Evolutionary conservation across 2,888 invertebrate genomes (phyloP).

Genomic region (Penaeus monodon): DNA sequence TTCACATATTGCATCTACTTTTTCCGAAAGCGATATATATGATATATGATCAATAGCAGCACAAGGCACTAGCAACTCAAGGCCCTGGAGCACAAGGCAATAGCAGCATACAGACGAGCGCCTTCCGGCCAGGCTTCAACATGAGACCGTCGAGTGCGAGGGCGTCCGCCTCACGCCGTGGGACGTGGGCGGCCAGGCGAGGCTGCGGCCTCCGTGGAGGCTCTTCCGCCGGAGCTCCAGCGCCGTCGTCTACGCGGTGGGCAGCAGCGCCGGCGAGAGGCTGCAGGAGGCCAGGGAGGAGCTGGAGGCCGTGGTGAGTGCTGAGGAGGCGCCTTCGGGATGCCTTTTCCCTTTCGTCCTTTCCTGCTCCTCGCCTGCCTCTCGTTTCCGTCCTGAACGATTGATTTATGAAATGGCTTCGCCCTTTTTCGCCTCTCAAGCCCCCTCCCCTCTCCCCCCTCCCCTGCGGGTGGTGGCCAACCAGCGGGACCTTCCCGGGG

Average conservation of each 20-base stretch:
- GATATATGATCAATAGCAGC: too few relatives aligned
- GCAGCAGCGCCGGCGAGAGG: conserved; percentile 13
- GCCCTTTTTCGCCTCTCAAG: too few relatives aligned
- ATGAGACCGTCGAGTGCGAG: conserved; percentile 56
- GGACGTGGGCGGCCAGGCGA: conserved; percentile 54
- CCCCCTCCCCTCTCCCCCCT: too few relatives aligned
- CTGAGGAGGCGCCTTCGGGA: too few relatives aligned
- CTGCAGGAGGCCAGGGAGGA: conserved; percentile 22
- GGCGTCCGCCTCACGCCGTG: conserved; percentile 40
- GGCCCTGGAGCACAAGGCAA: too few relatives aligned
- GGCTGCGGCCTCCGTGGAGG: conserved; percentile 41
- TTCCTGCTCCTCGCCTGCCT: not conserved
- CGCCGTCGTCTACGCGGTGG: conserved; percentile 44
- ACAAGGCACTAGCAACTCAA: too few relatives aligned
- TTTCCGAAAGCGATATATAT: not conserved
- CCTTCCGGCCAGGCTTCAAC: conserved; percentile 41
- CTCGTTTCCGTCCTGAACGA: too few relatives aligned
- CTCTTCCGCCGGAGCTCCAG: conserved; percentile 36
- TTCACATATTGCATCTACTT: too few relatives aligned
- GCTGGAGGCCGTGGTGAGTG: conserved; percentile 3
- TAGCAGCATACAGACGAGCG: not conserved
- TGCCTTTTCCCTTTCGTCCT: too few relatives aligned
- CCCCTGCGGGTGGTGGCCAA: conserved; percentile 94
- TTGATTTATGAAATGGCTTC: too few relatives aligned
- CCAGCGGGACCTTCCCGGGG: conserved; percentile 90